A percentile compares a stretch with the other conserved stretches of the same genome.
These are phyloP conservation scores for Celastrina argiolus DNA, from an alignment of 2,888 invertebrate genomes.

Conservation along the genomic window DNA sequence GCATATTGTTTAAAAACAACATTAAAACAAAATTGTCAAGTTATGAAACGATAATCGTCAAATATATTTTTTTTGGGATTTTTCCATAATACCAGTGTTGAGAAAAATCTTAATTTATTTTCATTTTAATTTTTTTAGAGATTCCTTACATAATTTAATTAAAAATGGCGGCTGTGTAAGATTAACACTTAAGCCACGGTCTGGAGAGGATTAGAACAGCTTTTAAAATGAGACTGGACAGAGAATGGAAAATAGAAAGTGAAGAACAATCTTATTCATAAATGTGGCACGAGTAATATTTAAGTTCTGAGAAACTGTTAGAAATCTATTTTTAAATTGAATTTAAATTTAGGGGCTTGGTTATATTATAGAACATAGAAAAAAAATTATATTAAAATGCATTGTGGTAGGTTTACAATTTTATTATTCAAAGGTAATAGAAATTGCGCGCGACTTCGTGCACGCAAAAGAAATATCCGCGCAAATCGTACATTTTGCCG, in stretches of 20 bases:
- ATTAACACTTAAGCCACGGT: not conserved
- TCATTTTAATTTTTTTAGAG: not conserved
- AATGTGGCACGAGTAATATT: not conserved
- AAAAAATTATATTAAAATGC: too few relatives aligned
- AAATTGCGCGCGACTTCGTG: too few relatives aligned
- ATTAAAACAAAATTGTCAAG: too few relatives aligned
- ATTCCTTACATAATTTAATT: slow-evolving; percentile 36
- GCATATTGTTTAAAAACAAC: too few relatives aligned
- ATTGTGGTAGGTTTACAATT: too few relatives aligned
- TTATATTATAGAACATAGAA: too few relatives aligned
- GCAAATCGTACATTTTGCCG: too few relatives aligned
- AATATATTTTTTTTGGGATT: too few relatives aligned
- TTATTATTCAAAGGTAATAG: too few relatives aligned
- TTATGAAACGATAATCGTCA: too few relatives aligned
- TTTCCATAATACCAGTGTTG: too few relatives aligned
- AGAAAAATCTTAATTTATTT: not conserved
- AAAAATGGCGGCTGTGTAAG: slow-evolving; percentile 35
- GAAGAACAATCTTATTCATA: not conserved
- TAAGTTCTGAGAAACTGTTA: not conserved
- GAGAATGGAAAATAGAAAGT: not conserved
- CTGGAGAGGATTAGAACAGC: not conserved
- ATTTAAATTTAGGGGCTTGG: not conserved
- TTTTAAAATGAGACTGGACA: not conserved
- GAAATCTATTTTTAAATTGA: not conserved
- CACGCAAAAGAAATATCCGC: too few relatives aligned